Evolutionary conservation across 2,113 vertebrate species (phyloP), one percentile per base, ranked within the genome.

Genomic region (Tyrannus savana): DNA sequence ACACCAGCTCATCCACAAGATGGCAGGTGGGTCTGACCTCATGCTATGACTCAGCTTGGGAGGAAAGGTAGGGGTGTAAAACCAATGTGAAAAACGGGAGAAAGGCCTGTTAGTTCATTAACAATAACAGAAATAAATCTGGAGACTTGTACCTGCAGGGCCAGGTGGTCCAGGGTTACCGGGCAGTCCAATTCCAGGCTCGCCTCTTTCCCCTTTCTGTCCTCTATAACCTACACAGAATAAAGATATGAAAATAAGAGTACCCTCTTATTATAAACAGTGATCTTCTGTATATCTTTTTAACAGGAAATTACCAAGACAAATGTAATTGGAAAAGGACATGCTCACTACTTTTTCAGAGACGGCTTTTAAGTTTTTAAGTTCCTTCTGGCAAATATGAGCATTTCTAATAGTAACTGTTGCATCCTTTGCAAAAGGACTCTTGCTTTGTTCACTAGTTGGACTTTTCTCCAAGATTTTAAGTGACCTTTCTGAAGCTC

Each of bases 131-230:
- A 85, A 90, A 95, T 55, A 91, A 86, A 93, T 72, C 46, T 89
- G 44, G 41, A 91, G 71, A 87, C 35, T 66, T 79, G 97, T 98
- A 99, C 99, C 99, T 98, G 98, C 97, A 93, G 98, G 97, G 46
- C 99, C 99, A 19, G 98, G 97, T 56, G 98, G 97, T 90, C 99
- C 99, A 39, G 98, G 97, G 88, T 98, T 97, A 95, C 99, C 99
- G 46, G 98, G 98, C 77, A 99, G 97, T 87, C 99, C 99, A 90
- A 99, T 98, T 75, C 99, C 99, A 79, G 99, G 98, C 96, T 99
- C 99, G 12, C 99, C 99, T 97, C 99, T 98, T 97, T 99, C 99
- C 92, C 99, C 99, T 96, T 99, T 99, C 97, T 99, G 99, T 96
- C 99, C 99, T 96, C 99, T 98, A 97, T 99, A 99, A 89, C 99